These are phyloP conservation scores for Sepioteuthis lessoniana DNA, from an alignment of 2,888 invertebrate species.

Conservation along the genomic window DNA sequence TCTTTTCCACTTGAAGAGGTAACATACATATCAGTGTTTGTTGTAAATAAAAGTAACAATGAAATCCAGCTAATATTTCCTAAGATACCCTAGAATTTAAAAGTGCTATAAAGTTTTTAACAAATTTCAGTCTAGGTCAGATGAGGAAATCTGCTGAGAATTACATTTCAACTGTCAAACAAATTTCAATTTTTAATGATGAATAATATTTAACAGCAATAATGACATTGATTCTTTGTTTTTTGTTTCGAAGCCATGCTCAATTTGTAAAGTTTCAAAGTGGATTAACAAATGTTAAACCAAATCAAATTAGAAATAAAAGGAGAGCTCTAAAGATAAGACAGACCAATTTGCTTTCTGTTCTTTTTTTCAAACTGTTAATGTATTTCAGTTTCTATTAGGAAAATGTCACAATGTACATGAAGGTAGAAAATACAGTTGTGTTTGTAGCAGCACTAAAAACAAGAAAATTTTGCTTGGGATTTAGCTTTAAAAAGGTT, in stretches of 20 bases:
- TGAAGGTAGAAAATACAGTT: not conserved
- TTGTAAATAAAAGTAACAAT: no score
- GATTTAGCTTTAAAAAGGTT: not conserved
- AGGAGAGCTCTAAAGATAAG: no score
- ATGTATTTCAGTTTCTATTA: not conserved
- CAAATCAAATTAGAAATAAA: not conserved
- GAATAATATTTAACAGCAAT: not conserved
- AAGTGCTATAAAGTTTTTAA: no score
- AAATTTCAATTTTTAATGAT: not conserved
- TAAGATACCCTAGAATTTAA: no score
- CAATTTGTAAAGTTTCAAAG: not conserved
- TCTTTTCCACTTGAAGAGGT: no score
- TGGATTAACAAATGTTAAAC: not conserved
- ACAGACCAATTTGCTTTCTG: not conserved
- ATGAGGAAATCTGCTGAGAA: not conserved
- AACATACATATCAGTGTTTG: no score
- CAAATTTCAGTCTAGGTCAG: not conserved
- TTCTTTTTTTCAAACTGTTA: not conserved
- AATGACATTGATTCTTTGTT: not conserved
- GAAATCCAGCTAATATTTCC: no score
- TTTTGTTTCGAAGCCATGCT: not conserved
- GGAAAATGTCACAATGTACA: not conserved
- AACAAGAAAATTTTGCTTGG: not conserved
- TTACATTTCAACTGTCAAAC: not conserved
- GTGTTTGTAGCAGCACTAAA: not conserved